Percentiles rank a stretch among this genome's conserved stretches.
These are phyloP conservation scores for Popillia japonica DNA, from an alignment of 1,140 invertebrate genomes.

Conservation along the genomic window DNA sequence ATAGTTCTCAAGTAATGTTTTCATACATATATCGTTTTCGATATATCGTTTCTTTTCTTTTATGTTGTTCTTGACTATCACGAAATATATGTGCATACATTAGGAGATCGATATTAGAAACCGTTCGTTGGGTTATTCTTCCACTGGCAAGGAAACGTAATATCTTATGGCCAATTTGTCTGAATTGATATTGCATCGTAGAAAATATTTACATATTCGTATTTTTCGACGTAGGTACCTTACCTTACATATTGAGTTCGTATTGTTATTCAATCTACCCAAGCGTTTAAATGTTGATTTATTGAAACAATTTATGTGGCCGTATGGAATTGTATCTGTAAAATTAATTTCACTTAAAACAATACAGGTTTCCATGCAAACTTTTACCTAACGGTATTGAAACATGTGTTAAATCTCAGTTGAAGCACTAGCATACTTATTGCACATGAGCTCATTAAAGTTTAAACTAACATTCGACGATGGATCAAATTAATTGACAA, in stretches of 20 bases:
- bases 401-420: background rate
- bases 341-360: no score
- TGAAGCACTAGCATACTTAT: background rate
- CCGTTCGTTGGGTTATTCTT: background rate
- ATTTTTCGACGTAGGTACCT: background rate
- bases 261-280: background rate
- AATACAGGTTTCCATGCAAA: no score
- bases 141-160: background rate
- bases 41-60: background rate
- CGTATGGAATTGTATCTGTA: no score
- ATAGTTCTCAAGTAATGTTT: background rate
- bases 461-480: background rate
- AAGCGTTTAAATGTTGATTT: background rate
- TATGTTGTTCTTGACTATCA: background rate
- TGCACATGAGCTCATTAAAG: background rate
- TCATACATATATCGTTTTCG: background rate
- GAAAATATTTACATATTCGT: constrained; percentile 13
- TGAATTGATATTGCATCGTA: constrained; percentile 4
- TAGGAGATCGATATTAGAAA: constrained; percentile 9
- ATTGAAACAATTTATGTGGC: background rate
- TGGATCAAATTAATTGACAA: background rate
- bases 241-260: background rate
- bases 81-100: constrained; percentile 4
- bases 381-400: no score
- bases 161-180: background rate